A percentile compares a stretch with the other conserved stretches of the same genome.
phyloP scores from a whole-genome alignment of 2,113 vertebrate species.

The Indicator maculatus region DNA sequence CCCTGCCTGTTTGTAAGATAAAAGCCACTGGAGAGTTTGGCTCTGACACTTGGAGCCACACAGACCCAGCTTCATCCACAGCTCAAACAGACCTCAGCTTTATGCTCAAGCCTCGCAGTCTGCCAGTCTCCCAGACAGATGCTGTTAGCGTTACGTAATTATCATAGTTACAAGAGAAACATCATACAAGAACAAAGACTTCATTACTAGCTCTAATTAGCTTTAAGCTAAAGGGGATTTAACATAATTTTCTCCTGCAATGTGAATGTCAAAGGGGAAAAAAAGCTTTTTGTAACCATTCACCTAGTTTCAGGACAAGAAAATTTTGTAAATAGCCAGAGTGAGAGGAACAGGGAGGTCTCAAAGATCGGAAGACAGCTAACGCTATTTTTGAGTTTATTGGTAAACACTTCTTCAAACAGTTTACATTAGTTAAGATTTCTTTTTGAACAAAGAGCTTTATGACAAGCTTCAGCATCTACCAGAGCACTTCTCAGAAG shows the following conservation, averaged over 20 bases:
- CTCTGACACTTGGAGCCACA: neutral
- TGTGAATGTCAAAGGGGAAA: neutral
- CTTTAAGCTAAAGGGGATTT: constrained; percentile 18
- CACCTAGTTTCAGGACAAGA: neutral
- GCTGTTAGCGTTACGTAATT: neutral
- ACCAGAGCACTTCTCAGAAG: neutral
- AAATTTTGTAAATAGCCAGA: neutral
- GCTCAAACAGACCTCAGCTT: neutral
- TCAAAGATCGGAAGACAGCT: neutral
- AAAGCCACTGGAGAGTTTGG: neutral
- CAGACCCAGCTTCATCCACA: fast-evolving
- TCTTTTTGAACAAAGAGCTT: constrained; percentile 2
- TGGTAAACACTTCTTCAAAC: neutral
- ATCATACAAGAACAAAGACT: neutral
- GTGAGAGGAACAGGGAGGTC: neutral
- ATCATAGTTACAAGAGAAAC: neutral
- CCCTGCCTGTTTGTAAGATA: neutral
- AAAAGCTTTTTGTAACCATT: neutral
- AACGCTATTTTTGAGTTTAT: constrained; percentile 3
- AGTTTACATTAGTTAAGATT: neutral
- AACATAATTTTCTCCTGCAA: neutral
- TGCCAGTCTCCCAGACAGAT: neutral
- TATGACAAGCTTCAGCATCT: constrained; percentile 2
- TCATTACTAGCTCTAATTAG: constrained; percentile 37
- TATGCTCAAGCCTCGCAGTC: neutral